Base-by-base conservation (phyloP, 1,140 invertebrate genomes). In the Atta texana region DNA sequence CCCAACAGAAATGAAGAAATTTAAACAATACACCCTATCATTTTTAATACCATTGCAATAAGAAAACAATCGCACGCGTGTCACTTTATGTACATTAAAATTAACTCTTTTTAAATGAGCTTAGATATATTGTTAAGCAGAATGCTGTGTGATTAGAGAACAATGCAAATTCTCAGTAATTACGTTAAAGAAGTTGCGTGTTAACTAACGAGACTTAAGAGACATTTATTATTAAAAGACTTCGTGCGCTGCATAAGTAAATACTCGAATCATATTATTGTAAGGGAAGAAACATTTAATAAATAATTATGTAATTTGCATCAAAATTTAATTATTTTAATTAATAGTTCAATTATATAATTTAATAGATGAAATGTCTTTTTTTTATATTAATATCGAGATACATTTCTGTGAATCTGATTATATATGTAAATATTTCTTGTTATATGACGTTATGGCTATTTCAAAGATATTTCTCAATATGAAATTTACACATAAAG, bases 91-190 rank as follows among this genome's bases (percentile, higher is more conserved):
- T 5, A 44, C 51, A 55, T 24, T 71, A 44, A 14, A 39, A 44
- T 14, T 77, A 53, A 21, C 2, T 69, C 31, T 55, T 44, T 57
- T 39, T n/a, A 24, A 12, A n/a, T 49, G 21, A 18, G 24, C 2
- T 51, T 51, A 44, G 39, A 44, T 44, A 51, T 31, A 34, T 81
- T 55, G 51, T 82, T 28, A 24, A 72, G 12, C 8, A 61, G 49
- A 24, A 34, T n/a, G 21, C 21, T 24, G 21, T 39, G 21, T 72
- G 34, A 81, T 81, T 21, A 57, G 49, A 57, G 8, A 71, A 44
- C 16, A 59, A 59, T 82, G 18, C 2, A 82, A n/a, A 44, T 82
- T 82, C 34, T 14, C 68, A 82, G 53, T 49, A 69, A 69, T 81
- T 81, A 72, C 14, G 64, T 81, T 63, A 49, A 82, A 72, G 18